Base-by-base conservation (phyloP, 2,797 vertebrate genomes). In the Momotus momota region DNA sequence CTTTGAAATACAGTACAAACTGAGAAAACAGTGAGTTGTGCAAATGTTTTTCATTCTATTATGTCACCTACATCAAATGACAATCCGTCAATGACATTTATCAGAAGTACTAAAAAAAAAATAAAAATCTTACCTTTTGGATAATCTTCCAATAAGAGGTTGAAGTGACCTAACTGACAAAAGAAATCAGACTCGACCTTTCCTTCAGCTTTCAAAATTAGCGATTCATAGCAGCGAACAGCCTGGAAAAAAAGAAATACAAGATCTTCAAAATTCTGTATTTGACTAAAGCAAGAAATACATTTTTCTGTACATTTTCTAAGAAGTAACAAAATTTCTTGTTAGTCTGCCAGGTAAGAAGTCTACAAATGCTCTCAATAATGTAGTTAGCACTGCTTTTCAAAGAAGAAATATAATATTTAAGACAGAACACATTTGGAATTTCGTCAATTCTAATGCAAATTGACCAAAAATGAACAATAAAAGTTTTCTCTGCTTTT, bases 101-200 rank as follows among this genome's bases (percentile, higher is more conserved):
- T 12, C 7, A 73, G 6, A 93, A 91, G 41, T 64, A 90, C 10
- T n/a, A 38, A 95, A 91, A 90, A 93, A 95, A 35, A 35, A 35
- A 35, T 7, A 35, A 52, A 29, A 26, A 19, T 58, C 98, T 98
- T 98, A 99, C 99, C 99, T 99, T 99, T 99, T 97, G 99, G 98
- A 98, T 99, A 99, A 97, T 99, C 99, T 98, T 99, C 99, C 98
- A 99, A 98, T 96, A 99, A 98, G 94, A 99, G 99, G 98, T 99
- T 99, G 98, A 99, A 99, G 98, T 99, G 99, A 96, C 99, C 99
- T 97, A 99, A 99, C 97, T 99, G 99, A 98, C 99, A 99, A 98
- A 99, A 99, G 97, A 99, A 98, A 98, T 99, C 99, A 88, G 99
- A 98, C 82, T 99, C 99, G 96, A 99, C 99, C 98, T 99, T 99